These are phyloP conservation scores for Phoeniculus purpureus DNA, from an alignment of 2,797 vertebrate species.

Conservation along the genomic window DNA sequence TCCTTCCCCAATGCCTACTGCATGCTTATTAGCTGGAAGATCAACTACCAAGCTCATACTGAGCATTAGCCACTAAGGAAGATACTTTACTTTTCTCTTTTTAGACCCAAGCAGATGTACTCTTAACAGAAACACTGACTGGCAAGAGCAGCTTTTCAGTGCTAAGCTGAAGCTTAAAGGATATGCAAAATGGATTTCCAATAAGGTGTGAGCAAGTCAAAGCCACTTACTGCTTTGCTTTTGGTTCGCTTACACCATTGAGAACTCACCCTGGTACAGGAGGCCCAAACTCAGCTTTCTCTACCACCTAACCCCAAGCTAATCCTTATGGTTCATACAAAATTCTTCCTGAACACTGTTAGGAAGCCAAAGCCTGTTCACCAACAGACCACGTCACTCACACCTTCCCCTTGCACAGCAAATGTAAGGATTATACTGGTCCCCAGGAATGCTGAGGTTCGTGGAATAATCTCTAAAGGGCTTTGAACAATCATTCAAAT, in stretches of 20 bases:
- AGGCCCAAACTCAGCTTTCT: neutral
- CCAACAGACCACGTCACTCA: neutral
- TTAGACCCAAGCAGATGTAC: neutral
- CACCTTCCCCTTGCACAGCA: neutral
- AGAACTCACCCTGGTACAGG: neutral
- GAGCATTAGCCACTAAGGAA: neutral
- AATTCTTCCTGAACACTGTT: neutral
- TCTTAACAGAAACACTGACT: neutral
- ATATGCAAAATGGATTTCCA: neutral
- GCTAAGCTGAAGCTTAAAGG: neutral
- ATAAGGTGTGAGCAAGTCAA: neutral
- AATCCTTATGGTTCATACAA: neutral
- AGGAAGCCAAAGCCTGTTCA: neutral
- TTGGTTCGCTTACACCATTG: neutral
- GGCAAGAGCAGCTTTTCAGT: neutral
- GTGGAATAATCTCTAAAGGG: neutral
- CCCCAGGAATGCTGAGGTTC: neutral
- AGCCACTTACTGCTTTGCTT: neutral
- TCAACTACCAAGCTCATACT: neutral
- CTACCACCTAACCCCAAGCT: neutral
- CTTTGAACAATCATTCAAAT: neutral
- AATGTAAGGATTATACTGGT: neutral
- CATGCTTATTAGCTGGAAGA: neutral
- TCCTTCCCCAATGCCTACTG: neutral
- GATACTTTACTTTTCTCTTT: neutral